Base-by-base conservation (phyloP, 2,113 vertebrate species). In the Harpagus bidentatus region DNA sequence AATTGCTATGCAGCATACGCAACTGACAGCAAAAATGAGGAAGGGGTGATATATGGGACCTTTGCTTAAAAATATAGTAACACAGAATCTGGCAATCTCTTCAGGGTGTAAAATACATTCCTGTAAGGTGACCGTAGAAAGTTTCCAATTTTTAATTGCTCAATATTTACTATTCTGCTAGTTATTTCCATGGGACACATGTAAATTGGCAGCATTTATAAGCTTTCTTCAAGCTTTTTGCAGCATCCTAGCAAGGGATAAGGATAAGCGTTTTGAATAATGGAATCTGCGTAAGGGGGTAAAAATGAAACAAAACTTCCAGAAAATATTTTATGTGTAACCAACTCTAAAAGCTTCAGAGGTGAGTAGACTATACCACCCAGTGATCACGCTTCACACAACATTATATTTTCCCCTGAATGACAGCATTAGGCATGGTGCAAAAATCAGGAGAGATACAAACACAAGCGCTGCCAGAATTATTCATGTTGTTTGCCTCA, bases 11-110 rank as follows among this genome's bases (percentile, higher is more conserved):
- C 69, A 88, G 77, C 50, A 93, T 59, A 43, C 1, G 26, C 43
- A 69, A 79, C 55, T 77, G 72, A 86, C 77, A 88, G 94, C 38
- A 95, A 94, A 93, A 96, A 86, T 59, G 80, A 82, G n/a, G 86
- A 94, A 93, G 38, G 58, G 78, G 77, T 95, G 71, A 96, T 94
- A 63, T 48, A 94, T 52, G 38, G 69, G 71, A 84, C 50, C 42
- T 88, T 79, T 55, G 23, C 61, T 73, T 89, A 93, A 94, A 93
- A 81, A 88, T 45, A 92, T 13, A 67, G 43, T 53, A 65, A 80
- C 31, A 76, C 23, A 82, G 62, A 95, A 93, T 36, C 56, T 91
- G 50, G 63, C 38, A 95, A 25, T 62, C 34, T 78, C 47, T 87
- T 96, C 47, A 20, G 21, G 42, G 29, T 88, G 38, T 86, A 90